Conservation (phyloP, 2,888 invertebrate species). For the Terebella lapidaria region DNA sequence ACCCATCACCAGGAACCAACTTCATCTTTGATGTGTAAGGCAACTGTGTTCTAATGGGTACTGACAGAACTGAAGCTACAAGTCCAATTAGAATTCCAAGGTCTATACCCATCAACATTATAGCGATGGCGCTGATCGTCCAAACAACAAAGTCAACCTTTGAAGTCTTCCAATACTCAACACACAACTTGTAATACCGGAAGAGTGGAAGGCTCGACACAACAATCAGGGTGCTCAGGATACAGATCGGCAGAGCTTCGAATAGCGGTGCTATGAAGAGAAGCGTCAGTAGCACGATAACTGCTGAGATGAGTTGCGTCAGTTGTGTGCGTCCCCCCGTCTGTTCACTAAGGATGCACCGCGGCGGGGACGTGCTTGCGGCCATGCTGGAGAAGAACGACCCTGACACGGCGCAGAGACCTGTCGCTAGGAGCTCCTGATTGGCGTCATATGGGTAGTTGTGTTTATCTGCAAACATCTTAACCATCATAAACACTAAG, state of each 20-base stretch:
- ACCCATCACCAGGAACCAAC: constrained; percentile 16
- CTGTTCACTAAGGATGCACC: constrained; percentile 42
- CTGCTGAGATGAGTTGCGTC: constrained; percentile 35
- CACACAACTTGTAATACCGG: constrained; percentile 66
- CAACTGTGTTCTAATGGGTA: constrained; percentile 41
- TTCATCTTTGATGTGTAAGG: constrained; percentile 24
- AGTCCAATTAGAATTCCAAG: constrained; percentile 45
- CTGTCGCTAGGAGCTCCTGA: constrained; percentile 52
- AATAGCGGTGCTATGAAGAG: constrained; percentile 45
- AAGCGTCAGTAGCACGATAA: constrained; percentile 42
- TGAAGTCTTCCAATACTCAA: constrained; percentile 69
- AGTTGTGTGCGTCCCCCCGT: constrained; percentile 37
- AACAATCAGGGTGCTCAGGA: constrained; percentile 54
- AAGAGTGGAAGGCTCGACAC: constrained; percentile 54
- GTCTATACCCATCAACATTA: constrained; percentile 45
- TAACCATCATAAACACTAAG: constrained; percentile 27
- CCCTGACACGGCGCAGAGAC: constrained; percentile 47
- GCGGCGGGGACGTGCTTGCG: constrained; percentile 51
- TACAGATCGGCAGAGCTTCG: constrained; percentile 40
- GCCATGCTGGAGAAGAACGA: constrained; percentile 54
- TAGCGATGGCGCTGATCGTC: constrained; percentile 38
- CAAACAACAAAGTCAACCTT: constrained; percentile 67
- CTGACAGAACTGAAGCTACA: constrained; percentile 34
- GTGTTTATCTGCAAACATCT: constrained; percentile 27
- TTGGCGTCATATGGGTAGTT: constrained; percentile 28